These are phyloP conservation scores for Lissonota sp. DNA, from an alignment of 2,888 invertebrate species.

Conservation along the genomic window DNA sequence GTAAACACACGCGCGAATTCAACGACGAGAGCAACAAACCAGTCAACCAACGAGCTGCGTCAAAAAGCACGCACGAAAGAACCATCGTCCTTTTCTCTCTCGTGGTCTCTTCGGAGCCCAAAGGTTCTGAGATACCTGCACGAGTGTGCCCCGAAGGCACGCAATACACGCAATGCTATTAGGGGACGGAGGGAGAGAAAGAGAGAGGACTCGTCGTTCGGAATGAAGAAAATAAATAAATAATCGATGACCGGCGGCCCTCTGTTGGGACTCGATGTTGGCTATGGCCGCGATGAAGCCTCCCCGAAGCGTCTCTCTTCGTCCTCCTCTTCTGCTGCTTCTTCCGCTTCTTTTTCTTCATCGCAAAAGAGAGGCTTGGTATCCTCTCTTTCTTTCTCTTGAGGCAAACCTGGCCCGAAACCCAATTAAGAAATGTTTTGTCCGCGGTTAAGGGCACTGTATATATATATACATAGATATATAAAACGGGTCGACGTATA, in stretches of 20 bases:
- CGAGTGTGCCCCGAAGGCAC: conserved; percentile 59
- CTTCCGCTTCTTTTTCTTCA: conserved; percentile 15
- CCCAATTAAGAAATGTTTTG: conserved; percentile 84
- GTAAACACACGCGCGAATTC: conserved; percentile 9
- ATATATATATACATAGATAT: conserved; percentile 54
- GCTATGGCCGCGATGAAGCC: conserved; percentile 56
- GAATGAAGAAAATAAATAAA: conserved; percentile 72
- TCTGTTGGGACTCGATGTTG: conserved; percentile 52
- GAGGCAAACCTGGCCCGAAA: conserved; percentile 73
- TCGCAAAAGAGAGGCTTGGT: conserved; percentile 66
- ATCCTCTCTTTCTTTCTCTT: conserved; percentile 59
- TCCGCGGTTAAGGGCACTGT: conserved; percentile 76
- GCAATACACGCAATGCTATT: conserved; percentile 58
- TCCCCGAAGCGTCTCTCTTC: conserved; percentile 44
- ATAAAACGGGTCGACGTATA: conserved; percentile 53
- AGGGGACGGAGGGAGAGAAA: conserved; percentile 22
- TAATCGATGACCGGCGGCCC: conserved; percentile 71
- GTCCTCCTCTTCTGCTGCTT: background rate
- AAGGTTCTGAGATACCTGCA: conserved; percentile 64
- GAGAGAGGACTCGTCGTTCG: conserved; percentile 45
- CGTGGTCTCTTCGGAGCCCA: background rate
- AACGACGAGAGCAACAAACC: conserved; percentile 34
- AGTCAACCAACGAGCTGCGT: conserved; percentile 59
- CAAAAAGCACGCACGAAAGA: conserved; percentile 53
- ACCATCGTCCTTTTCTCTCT: background rate